Percentiles rank a stretch among this genome's conserved stretches.
These are phyloP conservation scores for Apis laboriosa DNA, from an alignment of 1,140 invertebrate genomes.

Conservation along the genomic window DNA sequence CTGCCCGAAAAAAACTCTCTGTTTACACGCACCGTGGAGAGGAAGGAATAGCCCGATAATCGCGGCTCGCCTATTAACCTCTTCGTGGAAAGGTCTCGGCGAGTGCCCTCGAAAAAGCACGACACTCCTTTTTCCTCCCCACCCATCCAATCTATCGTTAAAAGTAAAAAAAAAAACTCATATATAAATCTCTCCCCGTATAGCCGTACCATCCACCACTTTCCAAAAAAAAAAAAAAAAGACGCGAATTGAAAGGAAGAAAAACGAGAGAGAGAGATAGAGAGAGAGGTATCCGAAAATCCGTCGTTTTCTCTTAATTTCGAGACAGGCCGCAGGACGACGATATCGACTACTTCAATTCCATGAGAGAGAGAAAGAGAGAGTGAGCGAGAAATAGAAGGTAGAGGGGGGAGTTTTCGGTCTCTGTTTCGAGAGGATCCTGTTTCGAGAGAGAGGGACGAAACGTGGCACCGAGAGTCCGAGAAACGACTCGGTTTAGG, in stretches of 20 bases:
- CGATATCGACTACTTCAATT: conserved; percentile 79
- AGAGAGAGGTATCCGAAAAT: conserved; percentile 20
- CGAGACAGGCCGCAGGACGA: conserved; percentile 75
- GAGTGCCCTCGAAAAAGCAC: conserved; percentile 18
- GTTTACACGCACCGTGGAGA: no score
- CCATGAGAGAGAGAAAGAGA: conserved; percentile 44
- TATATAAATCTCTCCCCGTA: no score
- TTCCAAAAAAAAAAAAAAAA: background rate
- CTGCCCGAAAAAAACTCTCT: no score
- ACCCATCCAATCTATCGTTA: background rate
- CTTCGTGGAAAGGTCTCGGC: background rate
- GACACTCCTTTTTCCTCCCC: background rate
- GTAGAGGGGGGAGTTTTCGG: no score
- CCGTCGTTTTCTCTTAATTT: conserved; percentile 76
- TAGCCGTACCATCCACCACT: no score
- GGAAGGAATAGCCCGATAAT: conserved; percentile 16
- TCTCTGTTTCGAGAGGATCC: no score
- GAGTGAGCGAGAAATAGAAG: background rate
- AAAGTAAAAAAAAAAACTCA: background rate
- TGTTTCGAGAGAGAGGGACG: conserved; percentile 19
- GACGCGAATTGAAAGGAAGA: background rate
- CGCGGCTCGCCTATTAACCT: conserved; percentile 11
- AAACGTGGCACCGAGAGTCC: conserved; percentile 29
- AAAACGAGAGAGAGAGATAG: no score
- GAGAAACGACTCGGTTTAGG: conserved; percentile 16